These are phyloP conservation scores for Atopsyche davidsoni DNA, from an alignment of 1,140 invertebrate genomes.

Conservation along the genomic window DNA sequence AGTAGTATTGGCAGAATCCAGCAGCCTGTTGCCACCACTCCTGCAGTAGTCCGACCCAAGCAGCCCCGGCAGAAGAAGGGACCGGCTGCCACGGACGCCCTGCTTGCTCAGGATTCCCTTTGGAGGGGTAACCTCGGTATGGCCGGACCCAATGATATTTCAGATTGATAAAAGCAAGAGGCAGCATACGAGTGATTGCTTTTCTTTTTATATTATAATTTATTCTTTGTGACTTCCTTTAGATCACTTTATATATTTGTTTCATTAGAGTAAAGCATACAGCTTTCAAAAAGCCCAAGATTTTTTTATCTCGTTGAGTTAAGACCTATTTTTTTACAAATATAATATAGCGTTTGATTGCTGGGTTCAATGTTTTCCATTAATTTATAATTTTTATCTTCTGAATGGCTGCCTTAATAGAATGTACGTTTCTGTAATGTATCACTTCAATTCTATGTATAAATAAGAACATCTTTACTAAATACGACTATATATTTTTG, in stretches of 20 bases:
- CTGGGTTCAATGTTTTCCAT: no score
- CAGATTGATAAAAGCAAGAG: conserved; percentile 17
- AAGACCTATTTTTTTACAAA: not conserved
- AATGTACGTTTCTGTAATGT: no score
- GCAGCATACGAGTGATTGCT: not conserved
- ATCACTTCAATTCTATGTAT: no score
- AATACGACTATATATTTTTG: no score
- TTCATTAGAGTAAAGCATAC: not conserved
- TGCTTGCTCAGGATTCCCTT: conserved; percentile 13
- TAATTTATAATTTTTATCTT: no score
- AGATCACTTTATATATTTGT: conserved; percentile 4
- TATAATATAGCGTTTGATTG: not conserved
- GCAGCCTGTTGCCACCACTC: conserved; percentile 37
- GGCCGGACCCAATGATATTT: conserved; percentile 28
- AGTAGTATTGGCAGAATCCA: conserved; percentile 46
- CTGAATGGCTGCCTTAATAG: no score
- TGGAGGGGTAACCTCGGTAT: conserved; percentile 26
- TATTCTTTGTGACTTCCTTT: not conserved
- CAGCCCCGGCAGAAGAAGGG: conserved; percentile 36
- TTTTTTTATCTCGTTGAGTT: not conserved
- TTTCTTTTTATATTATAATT: not conserved
- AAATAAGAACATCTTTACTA: no score
- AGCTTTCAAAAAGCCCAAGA: not conserved
- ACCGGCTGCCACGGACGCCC: conserved; percentile 5
- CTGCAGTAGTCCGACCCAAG: conserved; percentile 37